A percentile compares a stretch with the other conserved stretches of the same genome.
phyloP scores from a whole-genome alignment of 30 jellyfish, hydroid and myxozoan species.

The Turritopsis rubra region DNA sequence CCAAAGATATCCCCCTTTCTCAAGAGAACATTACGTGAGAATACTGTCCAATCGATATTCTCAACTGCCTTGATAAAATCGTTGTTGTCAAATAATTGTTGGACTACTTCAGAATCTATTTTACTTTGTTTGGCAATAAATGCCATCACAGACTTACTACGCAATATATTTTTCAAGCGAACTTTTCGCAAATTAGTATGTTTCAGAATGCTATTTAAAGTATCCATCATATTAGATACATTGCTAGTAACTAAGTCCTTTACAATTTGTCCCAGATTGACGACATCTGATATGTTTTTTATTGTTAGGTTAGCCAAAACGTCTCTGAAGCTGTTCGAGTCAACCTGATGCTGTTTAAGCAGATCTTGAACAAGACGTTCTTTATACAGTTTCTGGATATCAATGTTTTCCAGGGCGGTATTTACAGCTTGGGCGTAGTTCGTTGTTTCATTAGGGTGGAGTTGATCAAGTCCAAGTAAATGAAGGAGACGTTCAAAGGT shows the following conservation, averaged over 20 bases:
- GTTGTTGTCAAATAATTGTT: neutral
- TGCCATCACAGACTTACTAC: neutral
- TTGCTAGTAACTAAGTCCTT: neutral
- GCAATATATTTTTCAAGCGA: neutral
- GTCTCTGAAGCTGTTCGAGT: neutral
- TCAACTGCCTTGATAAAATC: neutral
- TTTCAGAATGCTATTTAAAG: neutral
- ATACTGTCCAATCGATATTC: neutral
- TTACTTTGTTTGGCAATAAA: neutral
- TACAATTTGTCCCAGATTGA: neutral
- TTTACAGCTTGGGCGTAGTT: neutral
- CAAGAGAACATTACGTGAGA: neutral
- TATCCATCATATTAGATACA: neutral
- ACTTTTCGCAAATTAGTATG: neutral
- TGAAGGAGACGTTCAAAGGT: neutral
- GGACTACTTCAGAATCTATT: neutral
- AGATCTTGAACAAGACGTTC: neutral
- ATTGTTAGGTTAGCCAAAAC: no score
- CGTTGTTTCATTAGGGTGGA: neutral
- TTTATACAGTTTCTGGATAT: neutral
- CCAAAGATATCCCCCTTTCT: neutral
- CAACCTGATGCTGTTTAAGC: neutral
- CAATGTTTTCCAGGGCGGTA: neutral
- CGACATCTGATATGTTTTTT: neutral
- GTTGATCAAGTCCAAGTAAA: neutral